A percentile compares a stretch with the other conserved stretches of the same genome.
These are phyloP conservation scores for Chorisops tibialis DNA, from an alignment of 2,888 invertebrate genomes.

Conservation along the genomic window DNA sequence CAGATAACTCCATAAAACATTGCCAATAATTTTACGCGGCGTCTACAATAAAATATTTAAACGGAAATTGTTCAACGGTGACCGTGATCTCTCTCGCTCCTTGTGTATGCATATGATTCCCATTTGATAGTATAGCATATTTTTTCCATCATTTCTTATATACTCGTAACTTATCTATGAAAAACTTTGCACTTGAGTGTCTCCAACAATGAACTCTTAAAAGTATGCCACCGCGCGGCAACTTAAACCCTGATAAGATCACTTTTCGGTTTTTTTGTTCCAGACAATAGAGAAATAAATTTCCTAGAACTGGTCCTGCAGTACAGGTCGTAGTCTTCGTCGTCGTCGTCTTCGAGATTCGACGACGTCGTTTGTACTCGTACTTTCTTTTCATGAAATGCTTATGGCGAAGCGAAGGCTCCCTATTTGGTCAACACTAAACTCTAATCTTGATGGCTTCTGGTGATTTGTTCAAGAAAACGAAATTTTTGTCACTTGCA, in stretches of 20 bases:
- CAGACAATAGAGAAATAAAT: slow-evolving; percentile 34
- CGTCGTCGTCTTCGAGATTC: slow-evolving; percentile 9
- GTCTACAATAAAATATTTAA: not conserved
- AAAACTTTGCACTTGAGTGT: slow-evolving; percentile 23
- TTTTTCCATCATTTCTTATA: too few relatives aligned
- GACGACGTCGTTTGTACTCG: slow-evolving; percentile 10
- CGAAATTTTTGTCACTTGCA: slow-evolving; percentile 29
- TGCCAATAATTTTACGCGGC: too few relatives aligned
- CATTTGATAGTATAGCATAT: not conserved
- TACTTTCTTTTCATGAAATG: slow-evolving; percentile 21
- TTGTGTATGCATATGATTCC: slow-evolving; percentile 10
- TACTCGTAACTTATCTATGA: not conserved
- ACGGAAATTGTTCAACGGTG: not conserved
- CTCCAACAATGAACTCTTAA: slow-evolving; percentile 29
- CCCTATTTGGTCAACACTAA: slow-evolving; percentile 33
- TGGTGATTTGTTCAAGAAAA: slow-evolving; percentile 28
- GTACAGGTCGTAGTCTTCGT: too few relatives aligned
- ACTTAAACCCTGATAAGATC: slow-evolving; percentile 27
- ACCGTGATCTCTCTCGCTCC: slow-evolving; percentile 18
- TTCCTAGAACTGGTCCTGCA: slow-evolving; percentile 29
- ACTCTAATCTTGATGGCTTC: slow-evolving; percentile 28
- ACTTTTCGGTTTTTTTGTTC: slow-evolving; percentile 29
- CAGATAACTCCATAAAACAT: too few relatives aligned
- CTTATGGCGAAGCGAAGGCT: slow-evolving; percentile 9
- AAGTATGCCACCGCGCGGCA: slow-evolving; percentile 30